These are phyloP conservation scores for Meriones unguiculatus DNA, from an alignment of 2,113 vertebrate genomes.

Conservation along the genomic window DNA sequence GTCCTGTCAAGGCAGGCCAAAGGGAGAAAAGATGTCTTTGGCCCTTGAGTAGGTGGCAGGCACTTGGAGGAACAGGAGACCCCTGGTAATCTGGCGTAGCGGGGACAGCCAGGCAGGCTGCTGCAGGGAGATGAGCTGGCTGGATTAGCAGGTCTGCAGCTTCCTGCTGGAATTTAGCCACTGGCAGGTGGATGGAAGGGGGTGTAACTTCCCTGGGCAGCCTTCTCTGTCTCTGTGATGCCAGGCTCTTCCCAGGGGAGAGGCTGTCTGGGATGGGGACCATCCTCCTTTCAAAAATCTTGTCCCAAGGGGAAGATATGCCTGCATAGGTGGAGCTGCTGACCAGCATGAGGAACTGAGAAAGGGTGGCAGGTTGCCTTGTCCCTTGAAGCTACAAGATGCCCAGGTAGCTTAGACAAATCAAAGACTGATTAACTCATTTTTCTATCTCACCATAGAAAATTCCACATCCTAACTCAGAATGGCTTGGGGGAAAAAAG, in stretches of 20 bases:
- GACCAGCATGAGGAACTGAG: too few species aligned
- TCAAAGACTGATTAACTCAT: not conserved
- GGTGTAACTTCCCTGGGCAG: not conserved
- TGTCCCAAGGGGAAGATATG: not conserved
- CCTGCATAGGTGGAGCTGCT: not conserved
- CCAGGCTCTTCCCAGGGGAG: too few species aligned
- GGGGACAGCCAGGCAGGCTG: not conserved
- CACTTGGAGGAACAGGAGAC: not conserved
- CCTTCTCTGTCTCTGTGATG: not conserved
- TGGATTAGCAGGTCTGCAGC: not conserved
- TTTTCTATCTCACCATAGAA: not conserved
- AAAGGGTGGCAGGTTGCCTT: too few species aligned
- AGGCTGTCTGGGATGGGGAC: not conserved
- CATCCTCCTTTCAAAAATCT: not conserved
- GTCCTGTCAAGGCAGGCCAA: not conserved
- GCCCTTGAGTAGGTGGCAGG: too few species aligned
- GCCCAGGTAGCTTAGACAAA: not conserved
- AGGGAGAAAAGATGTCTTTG: not conserved
- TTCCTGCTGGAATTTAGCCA: not conserved
- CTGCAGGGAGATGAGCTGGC: not conserved
- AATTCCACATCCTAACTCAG: too few species aligned
- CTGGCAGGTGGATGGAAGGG: not conserved
- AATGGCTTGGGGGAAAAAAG: too few species aligned
- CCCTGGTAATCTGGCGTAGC: not conserved
- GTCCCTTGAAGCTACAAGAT: accelerated